Evolutionary conservation across 2,113 vertebrate species (phyloP).

Genomic region (Ailurus styani): DNA sequence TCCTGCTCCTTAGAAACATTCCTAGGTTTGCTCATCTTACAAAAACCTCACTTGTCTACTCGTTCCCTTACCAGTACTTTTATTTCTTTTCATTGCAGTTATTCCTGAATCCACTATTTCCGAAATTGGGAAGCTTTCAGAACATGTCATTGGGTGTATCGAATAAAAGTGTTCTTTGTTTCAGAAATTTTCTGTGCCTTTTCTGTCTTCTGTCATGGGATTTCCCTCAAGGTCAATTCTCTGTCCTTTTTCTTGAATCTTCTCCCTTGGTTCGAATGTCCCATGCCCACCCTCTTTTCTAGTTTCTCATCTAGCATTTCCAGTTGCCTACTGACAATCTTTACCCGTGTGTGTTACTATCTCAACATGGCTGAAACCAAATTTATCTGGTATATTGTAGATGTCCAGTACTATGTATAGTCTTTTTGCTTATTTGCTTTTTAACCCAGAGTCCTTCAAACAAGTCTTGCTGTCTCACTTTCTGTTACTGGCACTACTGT

Average conservation of each 20-base stretch:
- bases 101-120: background rate
- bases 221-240: background rate
- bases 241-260: background rate
- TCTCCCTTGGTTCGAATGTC: background rate
- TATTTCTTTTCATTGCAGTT: background rate
- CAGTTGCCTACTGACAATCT: background rate
- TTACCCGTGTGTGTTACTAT: background rate
- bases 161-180: background rate
- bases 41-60: background rate
- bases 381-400: background rate
- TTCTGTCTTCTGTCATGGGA: background rate
- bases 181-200: background rate
- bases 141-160: background rate
- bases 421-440: background rate
- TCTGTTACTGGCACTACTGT: background rate
- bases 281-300: background rate
- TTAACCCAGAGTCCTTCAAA: background rate
- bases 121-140: background rate
- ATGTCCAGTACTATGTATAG: background rate
- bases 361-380: background rate
- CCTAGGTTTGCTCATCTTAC: background rate
- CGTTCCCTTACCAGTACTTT: background rate
- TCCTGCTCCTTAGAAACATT: background rate
- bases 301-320: slow-evolving; percentile 17
- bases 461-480: background rate